Conservation (phyloP, 2,888 invertebrate species). For the Liopterus haemorrhoidalis region DNA sequence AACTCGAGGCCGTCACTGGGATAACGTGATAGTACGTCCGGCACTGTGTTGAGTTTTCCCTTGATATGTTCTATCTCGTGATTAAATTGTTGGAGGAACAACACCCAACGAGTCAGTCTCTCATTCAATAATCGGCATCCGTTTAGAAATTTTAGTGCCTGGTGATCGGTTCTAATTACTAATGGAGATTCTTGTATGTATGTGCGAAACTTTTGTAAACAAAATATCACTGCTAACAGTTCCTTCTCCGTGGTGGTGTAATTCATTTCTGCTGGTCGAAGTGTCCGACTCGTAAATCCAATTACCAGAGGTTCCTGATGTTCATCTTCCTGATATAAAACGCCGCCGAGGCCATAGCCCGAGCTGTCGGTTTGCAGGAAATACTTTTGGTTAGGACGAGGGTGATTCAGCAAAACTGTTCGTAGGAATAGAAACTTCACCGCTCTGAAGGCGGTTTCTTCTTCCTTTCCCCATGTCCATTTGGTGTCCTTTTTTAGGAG, state of each 20-base stretch:
- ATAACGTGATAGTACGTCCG: slow-evolving; percentile 1
- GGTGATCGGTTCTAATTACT: slow-evolving; percentile 23
- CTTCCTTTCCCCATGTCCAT: slow-evolving; percentile 22
- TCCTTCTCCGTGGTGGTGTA: slow-evolving; percentile 29
- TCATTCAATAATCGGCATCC: slow-evolving; percentile 1
- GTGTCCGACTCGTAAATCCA: slow-evolving; percentile 7
- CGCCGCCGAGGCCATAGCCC: slow-evolving; percentile 9
- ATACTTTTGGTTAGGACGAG: slow-evolving; percentile 18
- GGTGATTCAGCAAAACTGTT: slow-evolving; percentile 24
- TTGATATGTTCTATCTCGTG: background rate
- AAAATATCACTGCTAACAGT: slow-evolving; percentile 22
- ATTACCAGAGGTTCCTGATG: slow-evolving; percentile 19
- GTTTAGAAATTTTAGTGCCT: slow-evolving; percentile 2
- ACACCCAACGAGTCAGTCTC: slow-evolving; percentile 1
- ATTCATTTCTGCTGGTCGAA: slow-evolving; percentile 17
- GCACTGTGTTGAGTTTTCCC: background rate
- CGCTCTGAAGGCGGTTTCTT: slow-evolving; percentile 22
- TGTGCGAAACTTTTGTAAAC: slow-evolving; percentile 20
- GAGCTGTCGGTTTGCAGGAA: slow-evolving; percentile 15
- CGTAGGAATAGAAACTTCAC: slow-evolving; percentile 22
- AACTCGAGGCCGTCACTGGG: background rate
- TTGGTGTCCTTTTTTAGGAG: slow-evolving; percentile 10
- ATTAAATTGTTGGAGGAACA: background rate
- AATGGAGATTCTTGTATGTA: slow-evolving; percentile 14
- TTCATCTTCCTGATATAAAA: slow-evolving; percentile 6